A percentile compares a stretch with the other conserved stretches of the same genome.
phyloP scores from a whole-genome alignment of 1,140 invertebrate genomes.

The Platyura marginata region DNA sequence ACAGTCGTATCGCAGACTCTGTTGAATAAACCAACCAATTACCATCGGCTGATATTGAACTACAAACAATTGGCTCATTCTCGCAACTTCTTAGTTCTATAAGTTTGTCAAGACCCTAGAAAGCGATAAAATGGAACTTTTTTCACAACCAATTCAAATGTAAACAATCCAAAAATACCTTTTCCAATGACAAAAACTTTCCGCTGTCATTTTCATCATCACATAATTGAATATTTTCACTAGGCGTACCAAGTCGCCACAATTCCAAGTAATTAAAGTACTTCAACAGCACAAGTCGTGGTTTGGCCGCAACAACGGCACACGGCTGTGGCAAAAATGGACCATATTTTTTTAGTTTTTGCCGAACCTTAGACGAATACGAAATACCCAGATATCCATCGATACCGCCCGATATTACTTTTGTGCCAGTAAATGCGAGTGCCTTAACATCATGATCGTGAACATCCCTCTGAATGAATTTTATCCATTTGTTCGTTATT shows the following conservation, averaged over 20 bases:
- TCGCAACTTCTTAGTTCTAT: slow-evolving; percentile 38
- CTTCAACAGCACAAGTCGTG: slow-evolving; percentile 43
- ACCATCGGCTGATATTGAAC: slow-evolving; percentile 44
- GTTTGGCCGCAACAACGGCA: slow-evolving; percentile 33
- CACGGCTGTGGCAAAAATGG: slow-evolving; percentile 42
- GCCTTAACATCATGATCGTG: slow-evolving; percentile 71
- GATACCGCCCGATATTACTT: slow-evolving; percentile 58
- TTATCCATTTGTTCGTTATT: slow-evolving; percentile 46
- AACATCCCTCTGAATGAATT: slow-evolving; percentile 51
- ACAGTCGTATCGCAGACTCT: slow-evolving; percentile 38
- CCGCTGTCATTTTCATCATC: slow-evolving; percentile 8
- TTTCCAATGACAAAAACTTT: slow-evolving; percentile 9
- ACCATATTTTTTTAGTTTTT: slow-evolving; percentile 51
- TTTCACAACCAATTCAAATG: not conserved
- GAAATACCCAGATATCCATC: slow-evolving; percentile 56
- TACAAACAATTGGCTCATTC: slow-evolving; percentile 41
- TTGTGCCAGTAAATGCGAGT: slow-evolving; percentile 38
- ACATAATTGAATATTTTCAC: slow-evolving; percentile 9
- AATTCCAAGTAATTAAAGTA: slow-evolving; percentile 45
- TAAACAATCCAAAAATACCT: not conserved
- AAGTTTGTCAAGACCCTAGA: slow-evolving; percentile 40
- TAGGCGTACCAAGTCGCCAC: slow-evolving; percentile 37
- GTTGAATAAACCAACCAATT: slow-evolving; percentile 58
- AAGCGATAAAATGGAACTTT: slow-evolving; percentile 12
- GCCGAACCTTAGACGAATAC: slow-evolving; percentile 32